Base-by-base conservation (phyloP, 1,140 invertebrate species). In the Manduca sexta region DNA sequence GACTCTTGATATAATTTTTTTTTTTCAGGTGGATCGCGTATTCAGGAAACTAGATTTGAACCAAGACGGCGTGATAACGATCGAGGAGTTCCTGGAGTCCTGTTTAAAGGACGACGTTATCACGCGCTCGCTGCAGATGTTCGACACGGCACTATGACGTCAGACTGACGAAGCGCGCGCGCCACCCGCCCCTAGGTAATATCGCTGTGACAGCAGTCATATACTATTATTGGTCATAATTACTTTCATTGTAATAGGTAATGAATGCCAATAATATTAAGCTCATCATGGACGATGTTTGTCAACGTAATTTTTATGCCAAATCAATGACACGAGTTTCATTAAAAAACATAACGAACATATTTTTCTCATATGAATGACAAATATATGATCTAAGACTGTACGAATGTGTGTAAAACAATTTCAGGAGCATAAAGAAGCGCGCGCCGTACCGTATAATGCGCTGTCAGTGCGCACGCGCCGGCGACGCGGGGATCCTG, bases 61-160 rank as follows among this genome's bases (percentile, higher is more conserved):
- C 87, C 92, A 95, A 81, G 96, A 98, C 76, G 96, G 96, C 45
- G 94, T 97, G 45, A 97, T 98, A 74, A 97, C 96, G 51, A 95
- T 97, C 84, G 96, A 98, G 86, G 96, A 98, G 88, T 98, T 98
- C 82, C 93, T 98, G 74, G 96, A 98, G 87, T 96, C 95, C 58
- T 98, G 96, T 84, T 89, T 97, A 56, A 97, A 96, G 88, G 93
- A 95, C 67, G 93, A 94, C 73, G 90, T 94, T 52, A 94, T 94
- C 74, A 94, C 93, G 40, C 90, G 91, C 35, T 94, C 93, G 15
- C 78, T 95, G 77, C 92, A 93, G 76, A 93, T 94, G 90, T 94
- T 95, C 73, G 93, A 94, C 78, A 90, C 89, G 61, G 91, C 87
- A 59, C 91, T 93, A 88, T 93, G 91, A 93, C 81, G 74, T 59